These are phyloP conservation scores for Galerucella calmariensis DNA, from an alignment of 2,888 invertebrate species.

Conservation along the genomic window DNA sequence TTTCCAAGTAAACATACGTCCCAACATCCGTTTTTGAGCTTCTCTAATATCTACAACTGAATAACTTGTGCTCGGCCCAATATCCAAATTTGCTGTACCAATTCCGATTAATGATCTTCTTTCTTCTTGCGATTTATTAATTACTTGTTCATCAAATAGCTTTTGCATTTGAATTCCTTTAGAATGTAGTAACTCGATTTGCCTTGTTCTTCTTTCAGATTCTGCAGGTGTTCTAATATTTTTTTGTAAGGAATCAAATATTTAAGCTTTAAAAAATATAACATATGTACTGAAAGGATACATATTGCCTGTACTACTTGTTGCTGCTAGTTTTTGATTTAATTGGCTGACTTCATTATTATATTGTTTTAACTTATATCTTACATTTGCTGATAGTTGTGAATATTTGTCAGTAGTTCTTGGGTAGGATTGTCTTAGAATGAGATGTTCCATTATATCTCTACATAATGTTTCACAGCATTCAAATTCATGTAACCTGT, in stretches of 20 bases:
- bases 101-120: slow-evolving; percentile 60
- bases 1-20: slow-evolving; percentile 62
- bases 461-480: slow-evolving; percentile 73
- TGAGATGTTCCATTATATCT: slow-evolving; percentile 73
- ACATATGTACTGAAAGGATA: slow-evolving; percentile 51
- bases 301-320: slow-evolving; percentile 65
- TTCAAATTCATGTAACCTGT: slow-evolving; percentile 74
- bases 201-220: slow-evolving; percentile 71
- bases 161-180: slow-evolving; percentile 70
- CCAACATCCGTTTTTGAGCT: slow-evolving; percentile 71
- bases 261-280: not conserved
- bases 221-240: slow-evolving; percentile 70
- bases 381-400: slow-evolving; percentile 70
- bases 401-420: slow-evolving; percentile 69
- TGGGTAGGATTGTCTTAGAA: slow-evolving; percentile 67
- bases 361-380: slow-evolving; percentile 73
- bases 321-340: slow-evolving; percentile 68
- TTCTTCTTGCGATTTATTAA: slow-evolving; percentile 54
- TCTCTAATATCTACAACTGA: slow-evolving; percentile 65
- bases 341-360: slow-evolving; percentile 71
- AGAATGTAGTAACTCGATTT: slow-evolving; percentile 72
- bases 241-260: slow-evolving; percentile 33
- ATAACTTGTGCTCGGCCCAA: slow-evolving; percentile 41
- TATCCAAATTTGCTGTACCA: slow-evolving; percentile 64
- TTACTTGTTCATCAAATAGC: slow-evolving; percentile 65